Evolutionary conservation across 2,113 vertebrate genomes (phyloP).

Genomic region (Myiozetetes cayanensis): DNA sequence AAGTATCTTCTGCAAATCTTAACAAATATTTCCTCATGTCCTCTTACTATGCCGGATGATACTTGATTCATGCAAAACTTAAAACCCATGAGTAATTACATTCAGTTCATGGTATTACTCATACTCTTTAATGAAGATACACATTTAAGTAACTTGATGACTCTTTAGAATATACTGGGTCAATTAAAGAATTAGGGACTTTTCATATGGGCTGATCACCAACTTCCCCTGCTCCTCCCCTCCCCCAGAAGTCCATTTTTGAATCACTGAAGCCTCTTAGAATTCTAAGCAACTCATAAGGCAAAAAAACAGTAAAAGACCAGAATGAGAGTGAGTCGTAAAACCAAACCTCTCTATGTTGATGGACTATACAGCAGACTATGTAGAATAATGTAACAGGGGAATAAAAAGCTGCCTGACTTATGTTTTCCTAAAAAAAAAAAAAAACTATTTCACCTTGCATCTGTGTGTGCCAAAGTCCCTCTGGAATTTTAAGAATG

Average conservation of each 20-base stretch:
- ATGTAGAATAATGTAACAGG: not conserved
- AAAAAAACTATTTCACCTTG: not conserved
- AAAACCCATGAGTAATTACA: constrained; percentile 22
- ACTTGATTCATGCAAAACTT: constrained; percentile 17
- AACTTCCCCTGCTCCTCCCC: not conserved
- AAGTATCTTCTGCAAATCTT: not conserved
- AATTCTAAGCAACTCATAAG: not conserved
- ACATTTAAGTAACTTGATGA: not conserved
- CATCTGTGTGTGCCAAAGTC: not conserved
- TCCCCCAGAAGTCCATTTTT: not conserved
- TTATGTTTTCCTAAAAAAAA: not conserved
- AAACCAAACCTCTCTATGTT: not conserved
- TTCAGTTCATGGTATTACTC: constrained; percentile 18
- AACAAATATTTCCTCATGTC: not conserved
- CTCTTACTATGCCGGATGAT: not conserved
- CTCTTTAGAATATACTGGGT: not conserved
- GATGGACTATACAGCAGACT: not conserved
- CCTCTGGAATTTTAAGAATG: constrained; percentile 10
- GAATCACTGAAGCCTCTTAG: not conserved
- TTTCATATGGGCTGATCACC: not conserved
- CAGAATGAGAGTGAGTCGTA: not conserved
- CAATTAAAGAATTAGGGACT: constrained; percentile 20
- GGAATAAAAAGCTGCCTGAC: not conserved
- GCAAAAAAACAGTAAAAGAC: not conserved
- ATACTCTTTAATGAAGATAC: not conserved